These are phyloP conservation scores for Brienomyrus longianalis DNA, from an alignment of 2,113 vertebrate genomes.

Conservation along the genomic window DNA sequence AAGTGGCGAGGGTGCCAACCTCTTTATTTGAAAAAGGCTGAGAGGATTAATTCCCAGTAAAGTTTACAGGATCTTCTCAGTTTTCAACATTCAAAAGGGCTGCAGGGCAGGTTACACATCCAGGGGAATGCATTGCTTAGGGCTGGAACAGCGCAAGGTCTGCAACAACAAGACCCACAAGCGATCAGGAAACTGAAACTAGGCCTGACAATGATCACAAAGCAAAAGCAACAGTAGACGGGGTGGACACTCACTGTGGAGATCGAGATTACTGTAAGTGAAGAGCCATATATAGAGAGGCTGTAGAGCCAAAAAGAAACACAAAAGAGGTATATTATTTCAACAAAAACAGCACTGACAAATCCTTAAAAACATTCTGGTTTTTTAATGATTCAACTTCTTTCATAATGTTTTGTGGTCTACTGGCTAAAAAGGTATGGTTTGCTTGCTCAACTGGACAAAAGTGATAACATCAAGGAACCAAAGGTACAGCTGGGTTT, in stretches of 20 bases:
- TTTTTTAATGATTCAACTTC: neutral
- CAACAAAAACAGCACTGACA: neutral
- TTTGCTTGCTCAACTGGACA: neutral
- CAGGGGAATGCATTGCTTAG: slow-evolving; percentile 78
- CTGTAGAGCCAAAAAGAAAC: slow-evolving; percentile 38
- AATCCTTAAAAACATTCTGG: neutral
- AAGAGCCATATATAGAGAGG: slow-evolving; percentile 72
- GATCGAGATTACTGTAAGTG: slow-evolving; percentile 74
- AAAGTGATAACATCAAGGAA: neutral
- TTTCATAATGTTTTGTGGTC: neutral
- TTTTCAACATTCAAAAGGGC: slow-evolving; percentile 23
- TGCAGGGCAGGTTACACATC: slow-evolving; percentile 83
- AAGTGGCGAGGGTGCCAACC: neutral
- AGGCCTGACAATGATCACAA: neutral
- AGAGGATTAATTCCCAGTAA: neutral
- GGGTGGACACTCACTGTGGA: slow-evolving; percentile 72
- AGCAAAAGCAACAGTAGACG: neutral
- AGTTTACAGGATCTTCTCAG: neutral
- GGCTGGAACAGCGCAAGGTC: neutral
- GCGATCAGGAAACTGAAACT: neutral
- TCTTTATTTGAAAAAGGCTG: neutral
- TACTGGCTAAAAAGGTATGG: neutral
- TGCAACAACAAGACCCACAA: neutral
- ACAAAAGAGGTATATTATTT: slow-evolving; percentile 2
- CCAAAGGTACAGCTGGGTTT: neutral